Base-by-base conservation (phyloP, 2,888 invertebrate species). In the Lasioglossum lativentre region DNA sequence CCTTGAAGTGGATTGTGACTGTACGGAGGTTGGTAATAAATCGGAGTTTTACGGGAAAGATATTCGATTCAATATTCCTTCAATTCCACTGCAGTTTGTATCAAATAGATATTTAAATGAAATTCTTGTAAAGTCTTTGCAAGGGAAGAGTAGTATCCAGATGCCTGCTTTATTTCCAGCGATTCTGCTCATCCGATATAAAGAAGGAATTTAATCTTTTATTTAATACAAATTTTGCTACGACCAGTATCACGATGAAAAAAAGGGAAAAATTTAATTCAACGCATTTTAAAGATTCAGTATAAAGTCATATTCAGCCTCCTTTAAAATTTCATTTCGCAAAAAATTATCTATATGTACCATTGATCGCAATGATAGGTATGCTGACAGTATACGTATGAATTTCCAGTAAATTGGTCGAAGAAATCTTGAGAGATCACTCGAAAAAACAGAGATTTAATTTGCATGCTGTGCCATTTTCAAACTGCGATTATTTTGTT, bases 51-150 rank as follows among this genome's bases (percentile, higher is more conserved):
- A 63, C 30, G 63, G 16, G 30, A 30, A 63, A 63, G 30, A 30
- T 63, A 63, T 63, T 63, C 63, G 30, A 63, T 63, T 63, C 63
- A 30, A 63, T 63, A 63, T 30, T 30, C 16, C 63, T 30, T 63
- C 63, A 63, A 63, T 63, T 63, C 30, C 63, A 16, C 63, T 63
- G 30, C 30, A 63, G 63, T 63, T 63, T 63, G 30, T 30, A 63
- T 30, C 63, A 63, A 30, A 27, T 30, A 16, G 30, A 63, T 63
- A 63, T 63, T 63, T 63, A 63, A 63, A 63, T 63, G 63, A 30
- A 63, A 63, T 63, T 63, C 63, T 63, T 63, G 30, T 16, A 6
- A 63, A 16, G 30, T 63, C 27, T 63, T 30, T 6, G 16, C 63
- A 63, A 6, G 63, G 16, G 16, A 16, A 30, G 59, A 14, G 59